A percentile compares a stretch with the other conserved stretches of the same genome.
Conservation (phyloP, 2,888 invertebrate species). For the Oligia latruncula region DNA sequence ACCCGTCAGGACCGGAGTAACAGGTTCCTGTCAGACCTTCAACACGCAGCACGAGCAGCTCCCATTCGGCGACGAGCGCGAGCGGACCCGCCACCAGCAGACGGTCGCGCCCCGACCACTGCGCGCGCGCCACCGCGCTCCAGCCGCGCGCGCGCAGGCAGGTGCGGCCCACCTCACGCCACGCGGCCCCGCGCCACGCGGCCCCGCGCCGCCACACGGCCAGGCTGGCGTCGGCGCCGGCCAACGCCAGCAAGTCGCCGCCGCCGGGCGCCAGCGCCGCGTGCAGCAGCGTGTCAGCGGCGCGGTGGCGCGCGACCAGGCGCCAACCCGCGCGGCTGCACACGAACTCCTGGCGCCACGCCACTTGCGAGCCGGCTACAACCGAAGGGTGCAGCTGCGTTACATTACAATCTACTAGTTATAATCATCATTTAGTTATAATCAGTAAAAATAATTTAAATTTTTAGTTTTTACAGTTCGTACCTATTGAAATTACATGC, state of each 20-base stretch:
- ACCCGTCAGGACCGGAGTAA: background rate
- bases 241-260: slow-evolving; percentile 67
- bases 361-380: slow-evolving; percentile 37
- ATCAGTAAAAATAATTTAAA: no score
- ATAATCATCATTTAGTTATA: no score
- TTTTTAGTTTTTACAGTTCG: no score
- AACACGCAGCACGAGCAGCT: slow-evolving; percentile 74
- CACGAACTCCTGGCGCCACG: slow-evolving; percentile 77
- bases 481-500: no score
- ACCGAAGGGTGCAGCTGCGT: background rate
- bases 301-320: slow-evolving; percentile 44
- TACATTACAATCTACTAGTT: background rate
- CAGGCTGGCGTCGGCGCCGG: slow-evolving; percentile 70
- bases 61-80: slow-evolving; percentile 77
- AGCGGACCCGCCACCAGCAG: slow-evolving; percentile 79
- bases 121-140: slow-evolving; percentile 67
- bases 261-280: slow-evolving; percentile 58
- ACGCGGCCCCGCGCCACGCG: slow-evolving; percentile 45
- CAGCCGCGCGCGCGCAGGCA: slow-evolving; percentile 70
- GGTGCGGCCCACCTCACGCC: slow-evolving; percentile 48
- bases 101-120: slow-evolving; percentile 68
- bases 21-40: slow-evolving; percentile 59
- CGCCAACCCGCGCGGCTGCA: slow-evolving; percentile 68
- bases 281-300: slow-evolving; percentile 65
- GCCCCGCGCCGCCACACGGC: slow-evolving; percentile 48